Base-by-base conservation (phyloP, 2,888 invertebrate species). In the Archaeoteleia sp. region DNA sequence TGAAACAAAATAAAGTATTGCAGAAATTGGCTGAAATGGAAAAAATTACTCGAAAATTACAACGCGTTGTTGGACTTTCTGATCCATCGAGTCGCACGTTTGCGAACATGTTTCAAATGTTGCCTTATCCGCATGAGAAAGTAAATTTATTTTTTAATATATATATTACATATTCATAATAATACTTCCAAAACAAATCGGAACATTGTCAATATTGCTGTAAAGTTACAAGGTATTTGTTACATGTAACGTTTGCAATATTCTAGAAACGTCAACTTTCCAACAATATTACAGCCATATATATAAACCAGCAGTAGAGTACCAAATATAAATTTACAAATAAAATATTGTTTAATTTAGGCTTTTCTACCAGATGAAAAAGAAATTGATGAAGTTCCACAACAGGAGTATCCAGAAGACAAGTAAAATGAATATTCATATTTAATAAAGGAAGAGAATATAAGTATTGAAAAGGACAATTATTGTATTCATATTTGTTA, bases 11-110 rank as follows among this genome's bases (percentile, higher is more conserved):
- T 15, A 80, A 88, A 55, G 82, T 91, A 0, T 87, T 89, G 46
- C 85, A 87, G 1, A 91, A 90, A 76, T 87, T 91, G 87, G 86
- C 87, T 12, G 86, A 90, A 30, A 89, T 91, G 63, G 91, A 91
- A 70, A 85, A 87, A 10, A 88, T 90, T 62, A 91, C 91, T 0
- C 87, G 86, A 74, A 87, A 86, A 35, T 86, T 91, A 29, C 89
- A 90, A 78, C 85, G 86, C 53, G 78, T 90, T 9, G 86, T 90
- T 8, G 88, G 87, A 0, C 82, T 82, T 15, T 14, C 82, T n/a
- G 84, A 86, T 62, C 79, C 82, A 13, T 82, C 84, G 58, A 80
- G 68, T 63, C 74, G 40, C 49, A 82, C 75, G 0, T 80, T 82
- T 10, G 74, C 78, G 0, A 77, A 74, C 46, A 76, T 78, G 75